A percentile compares a stretch with the other conserved stretches of the same genome.
Conservation (phyloP, 1,140 invertebrate genomes). For the Yoshiicerus persimilis region DNA sequence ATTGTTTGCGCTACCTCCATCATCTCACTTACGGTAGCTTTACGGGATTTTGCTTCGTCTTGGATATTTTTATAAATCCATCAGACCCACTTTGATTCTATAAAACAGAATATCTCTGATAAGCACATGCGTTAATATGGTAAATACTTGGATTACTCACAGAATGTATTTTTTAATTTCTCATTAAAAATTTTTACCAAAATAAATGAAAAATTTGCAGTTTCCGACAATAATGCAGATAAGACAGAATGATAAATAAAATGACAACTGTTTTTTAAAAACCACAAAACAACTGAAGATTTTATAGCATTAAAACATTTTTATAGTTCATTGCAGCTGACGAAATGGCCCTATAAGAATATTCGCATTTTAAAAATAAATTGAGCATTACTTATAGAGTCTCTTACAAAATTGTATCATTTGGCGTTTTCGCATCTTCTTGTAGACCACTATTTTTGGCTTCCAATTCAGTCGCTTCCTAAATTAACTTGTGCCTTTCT, state of each 20-base stretch:
- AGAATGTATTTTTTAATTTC: neutral
- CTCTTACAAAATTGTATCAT: constrained; percentile 59
- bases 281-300: too few relatives aligned
- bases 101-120: neutral
- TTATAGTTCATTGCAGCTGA: too few relatives aligned
- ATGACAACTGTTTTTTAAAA: too few relatives aligned
- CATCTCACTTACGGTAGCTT: constrained; percentile 57
- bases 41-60: constrained; percentile 56
- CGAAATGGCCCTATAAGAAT: too few relatives aligned
- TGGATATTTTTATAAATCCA: constrained; percentile 57
- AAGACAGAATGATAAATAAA: too few relatives aligned
- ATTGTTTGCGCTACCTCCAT: constrained; percentile 61
- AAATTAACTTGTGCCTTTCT: constrained; percentile 55
- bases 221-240: too few relatives aligned
- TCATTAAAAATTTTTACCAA: too few relatives aligned
- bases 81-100: constrained; percentile 32
- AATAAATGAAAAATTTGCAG: too few relatives aligned
- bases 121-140: too few relatives aligned
- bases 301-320: too few relatives aligned
- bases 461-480: constrained; percentile 53
- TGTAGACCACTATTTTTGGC: constrained; percentile 58
- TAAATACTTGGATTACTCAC: neutral
- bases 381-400: neutral
- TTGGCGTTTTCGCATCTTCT: constrained; percentile 54
- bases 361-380: too few relatives aligned